These are phyloP conservation scores for Helicolenus hilgendorfi DNA, from an alignment of 2,797 vertebrate genomes.

Conservation along the genomic window DNA sequence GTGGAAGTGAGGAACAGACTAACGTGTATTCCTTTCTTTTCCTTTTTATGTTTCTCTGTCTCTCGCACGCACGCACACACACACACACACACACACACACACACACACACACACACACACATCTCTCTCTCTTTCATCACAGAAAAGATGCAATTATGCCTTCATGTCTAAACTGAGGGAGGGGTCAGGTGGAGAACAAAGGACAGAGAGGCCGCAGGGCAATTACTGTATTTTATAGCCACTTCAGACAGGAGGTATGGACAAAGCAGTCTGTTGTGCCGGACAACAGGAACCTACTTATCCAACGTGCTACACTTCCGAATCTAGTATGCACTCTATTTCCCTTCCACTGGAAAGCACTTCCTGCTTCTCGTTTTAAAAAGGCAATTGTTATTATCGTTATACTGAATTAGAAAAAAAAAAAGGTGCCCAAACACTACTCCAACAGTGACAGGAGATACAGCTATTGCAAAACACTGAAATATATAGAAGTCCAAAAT, in stretches of 20 bases:
- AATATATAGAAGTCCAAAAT: not conserved
- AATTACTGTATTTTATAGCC: conserved; percentile 33
- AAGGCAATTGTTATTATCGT: not conserved
- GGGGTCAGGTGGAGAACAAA: conserved; percentile 5
- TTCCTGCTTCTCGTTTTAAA: not conserved
- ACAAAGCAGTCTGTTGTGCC: conserved; percentile 13
- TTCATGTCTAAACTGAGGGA: conserved; percentile 12
- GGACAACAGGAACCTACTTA: conserved; percentile 17
- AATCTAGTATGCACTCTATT: not conserved
- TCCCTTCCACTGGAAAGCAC: not conserved
- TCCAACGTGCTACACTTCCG: not conserved
- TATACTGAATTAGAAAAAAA: not conserved
- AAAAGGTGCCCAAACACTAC: not conserved
- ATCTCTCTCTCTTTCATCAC: not conserved
- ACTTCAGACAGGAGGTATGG: conserved; percentile 38
- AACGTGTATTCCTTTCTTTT: not conserved
- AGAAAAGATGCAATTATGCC: conserved; percentile 27
- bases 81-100: not conserved
- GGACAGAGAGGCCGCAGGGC: not conserved
- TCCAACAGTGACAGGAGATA: not conserved
- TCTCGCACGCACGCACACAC: not conserved
- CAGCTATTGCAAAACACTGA: not conserved
- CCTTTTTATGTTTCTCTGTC: not conserved
- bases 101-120: not conserved
- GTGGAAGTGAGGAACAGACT: not conserved